Evolutionary conservation across 2,888 invertebrate species (phyloP).

Genomic region (Dinocampus coccinellae): DNA sequence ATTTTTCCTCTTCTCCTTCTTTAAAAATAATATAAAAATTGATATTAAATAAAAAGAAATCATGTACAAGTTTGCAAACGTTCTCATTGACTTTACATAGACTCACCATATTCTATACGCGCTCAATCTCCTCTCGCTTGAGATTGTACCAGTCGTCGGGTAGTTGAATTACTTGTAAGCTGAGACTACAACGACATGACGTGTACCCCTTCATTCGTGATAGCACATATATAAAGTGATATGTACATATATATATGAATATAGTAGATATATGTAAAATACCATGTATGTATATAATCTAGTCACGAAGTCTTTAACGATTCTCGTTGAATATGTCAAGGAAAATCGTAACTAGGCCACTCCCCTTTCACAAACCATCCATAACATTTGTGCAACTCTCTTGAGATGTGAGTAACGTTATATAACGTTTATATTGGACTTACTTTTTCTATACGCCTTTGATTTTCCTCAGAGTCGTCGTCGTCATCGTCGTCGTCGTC

Average conservation of each 20-base stretch:
- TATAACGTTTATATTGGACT: background rate
- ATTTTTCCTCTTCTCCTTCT: background rate
- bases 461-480: background rate
- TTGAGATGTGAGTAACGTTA: background rate
- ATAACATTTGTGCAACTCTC: background rate
- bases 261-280: background rate
- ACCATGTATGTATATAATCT: background rate
- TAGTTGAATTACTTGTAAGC: slow-evolving; percentile 18
- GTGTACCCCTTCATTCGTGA: background rate
- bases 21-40: background rate
- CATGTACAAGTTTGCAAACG: background rate
- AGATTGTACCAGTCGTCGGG: slow-evolving; percentile 5
- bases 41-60: background rate
- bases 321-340: background rate
- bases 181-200: slow-evolving; percentile 8
- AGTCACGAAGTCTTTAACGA: background rate
- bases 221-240: background rate
- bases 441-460: background rate
- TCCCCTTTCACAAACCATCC: background rate
- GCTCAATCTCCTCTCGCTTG: background rate
- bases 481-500: background rate
- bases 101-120: background rate
- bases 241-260: background rate
- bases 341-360: background rate
- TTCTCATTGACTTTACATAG: background rate